Evolutionary conservation across 2,113 vertebrate species (phyloP).

Genomic region (Calypte anna): DNA sequence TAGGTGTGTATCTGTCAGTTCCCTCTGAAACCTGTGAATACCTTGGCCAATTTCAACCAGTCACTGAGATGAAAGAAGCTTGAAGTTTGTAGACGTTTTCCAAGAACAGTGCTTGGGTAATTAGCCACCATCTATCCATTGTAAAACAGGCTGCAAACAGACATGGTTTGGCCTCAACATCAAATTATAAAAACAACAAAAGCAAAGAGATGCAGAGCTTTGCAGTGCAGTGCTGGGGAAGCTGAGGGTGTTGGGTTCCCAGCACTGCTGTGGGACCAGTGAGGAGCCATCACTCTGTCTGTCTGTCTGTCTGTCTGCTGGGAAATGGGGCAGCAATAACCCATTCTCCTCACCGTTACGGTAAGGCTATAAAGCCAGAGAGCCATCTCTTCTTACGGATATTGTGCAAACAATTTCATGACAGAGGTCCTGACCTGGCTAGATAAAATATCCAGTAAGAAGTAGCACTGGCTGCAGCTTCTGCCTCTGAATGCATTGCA

Average conservation of each 20-base stretch:
- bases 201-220: neutral
- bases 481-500: fast-evolving
- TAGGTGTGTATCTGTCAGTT: neutral
- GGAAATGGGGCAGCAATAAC: neutral
- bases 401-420: neutral
- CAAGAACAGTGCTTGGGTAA: neutral
- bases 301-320: neutral
- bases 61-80: neutral
- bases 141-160: neutral
- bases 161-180: neutral
- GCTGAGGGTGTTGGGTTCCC: neutral
- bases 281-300: neutral
- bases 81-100: neutral
- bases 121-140: neutral
- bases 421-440: neutral
- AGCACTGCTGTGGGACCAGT: neutral
- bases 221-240: neutral
- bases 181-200: neutral
- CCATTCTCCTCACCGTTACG: neutral
- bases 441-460: neutral
- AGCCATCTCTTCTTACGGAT: fast-evolving
- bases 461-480: fast-evolving
- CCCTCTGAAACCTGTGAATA: neutral
- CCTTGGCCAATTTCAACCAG: neutral
- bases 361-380: neutral